Evolutionary conservation across 2,797 vertebrate genomes (phyloP), one percentile per base, ranked within the genome.

Genomic region (Euthynnus affinis): DNA sequence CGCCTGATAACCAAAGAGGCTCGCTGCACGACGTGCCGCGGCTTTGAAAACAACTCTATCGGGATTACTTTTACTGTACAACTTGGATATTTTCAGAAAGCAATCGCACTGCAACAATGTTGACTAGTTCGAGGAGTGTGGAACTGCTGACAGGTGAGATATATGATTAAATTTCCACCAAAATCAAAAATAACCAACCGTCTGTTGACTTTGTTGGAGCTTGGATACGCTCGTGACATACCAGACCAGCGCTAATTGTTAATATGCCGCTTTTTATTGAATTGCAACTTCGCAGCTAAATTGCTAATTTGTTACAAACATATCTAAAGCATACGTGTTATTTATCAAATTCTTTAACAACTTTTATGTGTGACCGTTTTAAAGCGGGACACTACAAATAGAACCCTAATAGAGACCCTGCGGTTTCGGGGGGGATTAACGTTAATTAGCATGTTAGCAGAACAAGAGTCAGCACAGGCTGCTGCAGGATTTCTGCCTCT

Each of bases 1-100:
- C 2, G 0, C 9, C n/a, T 7, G 49, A 8, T 69, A 22, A 0
- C 4, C 3, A 2, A 13, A 0, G 0, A 0, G 0, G 0, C 0
- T 0, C 5, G 1, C 1, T 0, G 5, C 0, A 3, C 0, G 2
- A 2, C 3, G 0, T 7, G 6, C 3, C 2, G 20, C 12, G 0
- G n/a, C 17, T 9, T 6, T 5, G 1, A 3, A 6, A 18, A 10
- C 37, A 9, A 18, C 2, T 29, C 1, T 15, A 0, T 17, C 9
- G 2, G 27, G 59, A 48, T 56, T 32, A 25, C 2, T 44, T 59
- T 2, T 6, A 5, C 10, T 3, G 17, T 3, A 8, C 46, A 22
- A 51, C 23, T 25, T 3, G 40, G 48, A 64, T 56, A 5, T 60
- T 64, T 9, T 49, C 1, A 0, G 5, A 15, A 7, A 40, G 4